These are phyloP conservation scores for Drosophila prolongata DNA, from an alignment of 2,888 invertebrate species.

Conservation along the genomic window DNA sequence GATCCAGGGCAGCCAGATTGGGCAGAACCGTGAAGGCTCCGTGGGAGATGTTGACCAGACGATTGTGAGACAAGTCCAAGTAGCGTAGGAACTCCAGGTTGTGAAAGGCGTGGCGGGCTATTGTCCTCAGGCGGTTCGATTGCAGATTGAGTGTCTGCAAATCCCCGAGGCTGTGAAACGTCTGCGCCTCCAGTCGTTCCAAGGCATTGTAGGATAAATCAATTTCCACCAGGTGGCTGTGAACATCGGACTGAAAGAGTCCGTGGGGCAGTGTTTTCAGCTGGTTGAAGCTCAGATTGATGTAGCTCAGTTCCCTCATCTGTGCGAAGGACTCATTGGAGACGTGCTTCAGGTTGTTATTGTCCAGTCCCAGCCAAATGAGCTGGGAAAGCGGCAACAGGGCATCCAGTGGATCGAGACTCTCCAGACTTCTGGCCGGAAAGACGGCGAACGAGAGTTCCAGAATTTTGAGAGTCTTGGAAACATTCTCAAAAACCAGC, in stretches of 20 bases:
- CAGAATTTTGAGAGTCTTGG: conserved; percentile 90
- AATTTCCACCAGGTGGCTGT: conserved; percentile 90
- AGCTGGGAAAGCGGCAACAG: conserved; percentile 90
- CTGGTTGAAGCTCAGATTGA: conserved; percentile 94
- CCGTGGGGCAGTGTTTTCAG: conserved; percentile 89
- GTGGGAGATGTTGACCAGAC: conserved; percentile 89
- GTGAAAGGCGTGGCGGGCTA: conserved; percentile 90
- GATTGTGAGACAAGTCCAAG: conserved; percentile 93
- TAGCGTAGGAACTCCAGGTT: conserved; percentile 92
- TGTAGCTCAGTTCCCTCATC: conserved; percentile 90
- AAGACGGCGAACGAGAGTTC: conserved; percentile 94
- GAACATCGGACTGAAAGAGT: conserved; percentile 89
- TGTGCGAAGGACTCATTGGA: conserved; percentile 89
- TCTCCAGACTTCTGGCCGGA: conserved; percentile 85
- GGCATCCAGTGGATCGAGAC: conserved; percentile 90
- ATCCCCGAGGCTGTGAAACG: conserved; percentile 90
- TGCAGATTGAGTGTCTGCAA: conserved; percentile 92
- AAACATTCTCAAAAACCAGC: conserved; percentile 91
- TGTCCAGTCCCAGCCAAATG: conserved; percentile 93
- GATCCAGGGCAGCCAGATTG: conserved; percentile 90
- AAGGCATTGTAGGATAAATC: conserved; percentile 93
- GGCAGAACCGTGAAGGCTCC: conserved; percentile 91
- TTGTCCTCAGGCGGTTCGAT: conserved; percentile 90
- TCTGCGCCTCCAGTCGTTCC: conserved; percentile 88
- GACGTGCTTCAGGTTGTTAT: conserved; percentile 92